These are phyloP conservation scores for Dicentrarchus labrax DNA, from an alignment of 2,113 vertebrate genomes.

Conservation along the genomic window DNA sequence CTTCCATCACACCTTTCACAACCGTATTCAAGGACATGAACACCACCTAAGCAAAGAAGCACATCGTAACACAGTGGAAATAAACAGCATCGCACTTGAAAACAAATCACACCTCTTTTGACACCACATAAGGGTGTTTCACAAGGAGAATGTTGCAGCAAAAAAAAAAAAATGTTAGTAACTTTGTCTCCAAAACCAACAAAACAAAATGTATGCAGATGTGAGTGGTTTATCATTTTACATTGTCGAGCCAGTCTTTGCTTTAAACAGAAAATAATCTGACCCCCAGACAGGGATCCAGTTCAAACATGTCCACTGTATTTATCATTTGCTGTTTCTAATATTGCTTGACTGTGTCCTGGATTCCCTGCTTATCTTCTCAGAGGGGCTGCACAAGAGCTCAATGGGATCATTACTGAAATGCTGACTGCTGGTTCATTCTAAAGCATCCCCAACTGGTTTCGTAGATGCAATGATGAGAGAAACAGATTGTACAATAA, in stretches of 20 bases:
- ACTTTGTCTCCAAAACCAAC: not conserved
- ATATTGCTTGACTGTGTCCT: conserved; percentile 15
- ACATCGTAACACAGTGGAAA: not conserved
- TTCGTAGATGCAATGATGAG: not conserved
- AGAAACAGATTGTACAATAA: not conserved
- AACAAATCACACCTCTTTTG: conserved; percentile 26
- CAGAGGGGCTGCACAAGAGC: conserved; percentile 2
- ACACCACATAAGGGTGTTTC: not conserved
- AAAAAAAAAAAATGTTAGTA: not conserved
- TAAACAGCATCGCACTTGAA: not conserved
- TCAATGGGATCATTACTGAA: conserved; percentile 28
- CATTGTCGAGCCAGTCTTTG: not conserved
- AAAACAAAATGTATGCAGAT: not conserved
- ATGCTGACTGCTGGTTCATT: conserved; percentile 38
- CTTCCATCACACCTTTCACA: conserved; percentile 49
- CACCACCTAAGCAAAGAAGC: not conserved
- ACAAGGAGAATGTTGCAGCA: not conserved
- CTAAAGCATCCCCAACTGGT: conserved; percentile 2
- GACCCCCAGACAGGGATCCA: conserved; percentile 14
- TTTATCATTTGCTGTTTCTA: conserved; percentile 29
- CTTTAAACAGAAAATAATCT: conserved; percentile 22
- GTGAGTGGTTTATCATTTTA: not conserved
- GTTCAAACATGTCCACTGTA: not conserved
- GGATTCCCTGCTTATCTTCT: not conserved
- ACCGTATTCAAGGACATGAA: conserved; percentile 39